Percentiles rank a stretch among this genome's conserved stretches.
phyloP scores from a whole-genome alignment of 2,797 vertebrate species.

The Lepilemur ruficaudatus region DNA sequence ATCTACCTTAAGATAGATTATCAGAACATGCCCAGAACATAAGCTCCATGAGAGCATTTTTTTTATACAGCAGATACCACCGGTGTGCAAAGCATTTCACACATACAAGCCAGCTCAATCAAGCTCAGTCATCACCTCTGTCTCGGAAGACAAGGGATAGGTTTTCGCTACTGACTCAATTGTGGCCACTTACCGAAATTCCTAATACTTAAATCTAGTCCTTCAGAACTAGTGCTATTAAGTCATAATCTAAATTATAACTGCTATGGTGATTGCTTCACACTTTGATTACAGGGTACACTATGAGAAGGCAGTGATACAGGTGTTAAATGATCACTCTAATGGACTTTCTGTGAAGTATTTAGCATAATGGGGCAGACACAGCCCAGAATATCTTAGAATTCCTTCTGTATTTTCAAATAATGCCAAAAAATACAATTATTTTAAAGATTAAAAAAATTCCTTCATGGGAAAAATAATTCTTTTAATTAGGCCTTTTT shows the following conservation, averaged over 20 bases:
- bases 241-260: constrained; percentile 82
- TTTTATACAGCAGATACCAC: background rate
- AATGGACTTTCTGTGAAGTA: constrained; percentile 69
- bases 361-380: constrained; percentile 60
- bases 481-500: constrained; percentile 21
- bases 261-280: constrained; percentile 77
- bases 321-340: constrained; percentile 83
- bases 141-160: background rate
- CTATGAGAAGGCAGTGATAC: constrained; percentile 79
- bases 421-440: background rate
- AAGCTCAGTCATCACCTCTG: constrained; percentile 12
- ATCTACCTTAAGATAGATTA: background rate
- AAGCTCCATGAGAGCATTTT: background rate
- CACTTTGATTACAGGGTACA: constrained; percentile 81
- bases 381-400: constrained; percentile 64
- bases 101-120: background rate
- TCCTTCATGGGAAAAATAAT: constrained; percentile 54
- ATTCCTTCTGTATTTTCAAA: constrained; percentile 62
- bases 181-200: constrained; percentile 65
- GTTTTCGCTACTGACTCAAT: constrained; percentile 39
- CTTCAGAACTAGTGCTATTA: constrained; percentile 71
- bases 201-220: constrained; percentile 66
- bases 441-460: constrained; percentile 42
- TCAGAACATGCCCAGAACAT: background rate
- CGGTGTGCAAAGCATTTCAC: background rate